Conservation (phyloP, 1,140 invertebrate genomes). For the Danaus plexippus region DNA sequence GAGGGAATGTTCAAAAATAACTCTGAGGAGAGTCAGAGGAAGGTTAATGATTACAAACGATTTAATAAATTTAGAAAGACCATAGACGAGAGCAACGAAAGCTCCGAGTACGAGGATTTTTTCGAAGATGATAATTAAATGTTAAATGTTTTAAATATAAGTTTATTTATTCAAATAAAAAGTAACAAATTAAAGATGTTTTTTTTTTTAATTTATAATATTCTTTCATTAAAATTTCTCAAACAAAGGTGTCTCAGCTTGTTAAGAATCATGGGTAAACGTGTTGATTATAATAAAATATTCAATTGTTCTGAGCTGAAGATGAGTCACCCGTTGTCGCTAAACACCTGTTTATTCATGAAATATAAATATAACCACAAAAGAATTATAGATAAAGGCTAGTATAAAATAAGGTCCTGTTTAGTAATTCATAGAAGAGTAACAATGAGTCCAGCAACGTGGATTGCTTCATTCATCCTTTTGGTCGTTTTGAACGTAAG, state of each 20-base stretch:
- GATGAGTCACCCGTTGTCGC: slow-evolving; percentile 21
- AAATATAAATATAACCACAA: slow-evolving; percentile 26
- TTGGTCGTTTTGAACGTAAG: slow-evolving; percentile 38
- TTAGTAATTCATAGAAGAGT: slow-evolving; percentile 18
- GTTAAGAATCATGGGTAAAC: slow-evolving; percentile 10
- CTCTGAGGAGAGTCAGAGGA: slow-evolving; percentile 17
- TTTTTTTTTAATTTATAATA: slow-evolving; percentile 5
- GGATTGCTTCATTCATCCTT: slow-evolving; percentile 33
- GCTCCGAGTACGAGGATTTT: slow-evolving; percentile 24
- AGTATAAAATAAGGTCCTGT: slow-evolving; percentile 25
- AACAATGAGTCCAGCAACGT: slow-evolving; percentile 34
- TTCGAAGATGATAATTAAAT: slow-evolving; percentile 25
- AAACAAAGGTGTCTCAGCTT: background rate
- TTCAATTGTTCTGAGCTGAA: slow-evolving; percentile 4
- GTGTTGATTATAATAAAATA: background rate
- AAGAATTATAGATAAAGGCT: slow-evolving; percentile 25
- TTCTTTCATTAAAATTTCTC: slow-evolving; percentile 3
- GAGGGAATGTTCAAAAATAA: slow-evolving; percentile 17
- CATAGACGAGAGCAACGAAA: slow-evolving; percentile 26
- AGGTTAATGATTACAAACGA: slow-evolving; percentile 23
- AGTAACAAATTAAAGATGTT: background rate
- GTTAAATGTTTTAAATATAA: slow-evolving; percentile 7
- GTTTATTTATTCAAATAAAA: background rate
- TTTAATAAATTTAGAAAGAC: slow-evolving; percentile 17
- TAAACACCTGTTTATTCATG: slow-evolving; percentile 26